phyloP scores from a whole-genome alignment of 2,797 vertebrate species.

The Pangasius sanitwongsei region DNA sequence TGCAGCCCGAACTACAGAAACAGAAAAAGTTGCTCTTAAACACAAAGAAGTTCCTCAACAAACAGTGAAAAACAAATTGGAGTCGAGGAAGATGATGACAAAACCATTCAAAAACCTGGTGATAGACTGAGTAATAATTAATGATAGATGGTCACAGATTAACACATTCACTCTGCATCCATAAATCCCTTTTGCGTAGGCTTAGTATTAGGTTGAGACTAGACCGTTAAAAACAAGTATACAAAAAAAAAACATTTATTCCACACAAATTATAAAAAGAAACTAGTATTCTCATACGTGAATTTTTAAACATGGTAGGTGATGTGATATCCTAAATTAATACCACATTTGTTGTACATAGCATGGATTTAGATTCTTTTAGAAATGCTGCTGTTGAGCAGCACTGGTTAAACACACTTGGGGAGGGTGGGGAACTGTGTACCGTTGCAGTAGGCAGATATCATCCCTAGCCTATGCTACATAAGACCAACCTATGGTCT shows the following conservation, averaged over 20 bases:
- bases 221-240: background rate
- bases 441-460: background rate
- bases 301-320: background rate
- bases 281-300: background rate
- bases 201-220: background rate
- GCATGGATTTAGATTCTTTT: background rate
- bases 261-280: background rate
- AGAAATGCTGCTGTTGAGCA: background rate
- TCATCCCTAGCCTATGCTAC: background rate
- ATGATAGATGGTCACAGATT: background rate
- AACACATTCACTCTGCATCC: background rate
- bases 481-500: background rate
- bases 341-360: background rate
- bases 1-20: background rate
- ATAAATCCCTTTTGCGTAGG: background rate
- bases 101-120: background rate
- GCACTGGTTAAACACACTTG: background rate
- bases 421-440: background rate
- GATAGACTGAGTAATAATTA: too few relatives aligned
- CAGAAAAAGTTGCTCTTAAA: background rate
- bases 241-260: background rate
- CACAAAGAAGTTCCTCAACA: background rate
- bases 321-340: background rate
- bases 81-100: background rate
- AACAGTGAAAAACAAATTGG: background rate